Base-by-base conservation (phyloP, 2,797 vertebrate species). In the Acanthopagrus latus region DNA sequence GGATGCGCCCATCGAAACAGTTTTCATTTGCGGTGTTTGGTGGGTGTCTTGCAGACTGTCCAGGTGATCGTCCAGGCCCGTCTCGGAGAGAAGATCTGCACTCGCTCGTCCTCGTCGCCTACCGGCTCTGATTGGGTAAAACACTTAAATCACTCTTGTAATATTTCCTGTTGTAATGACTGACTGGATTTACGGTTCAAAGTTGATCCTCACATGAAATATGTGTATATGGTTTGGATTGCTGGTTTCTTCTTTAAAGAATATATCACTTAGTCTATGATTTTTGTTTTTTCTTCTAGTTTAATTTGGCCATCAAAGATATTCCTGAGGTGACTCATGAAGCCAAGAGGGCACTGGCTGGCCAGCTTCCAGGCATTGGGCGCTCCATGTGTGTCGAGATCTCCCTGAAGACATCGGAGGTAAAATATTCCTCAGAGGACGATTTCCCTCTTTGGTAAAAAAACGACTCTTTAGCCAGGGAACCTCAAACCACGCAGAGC, bases 331-430 rank as follows among this genome's bases (percentile, higher is more conserved):
- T 99, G 78, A 99, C 97, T 59, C 98, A 99, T 98, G 98, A 99
- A 95, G 98, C 98, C 74, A 99, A 99, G 93, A 99, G 98, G 86
- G 98, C 97, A 3, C 91, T 99, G 91, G 97, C 97, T 14, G 98
- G 98, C 46, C 98, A 99, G 56, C 95, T 99, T 14, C 98, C 98
- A 0, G 96, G 97, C 48, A 95, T 99, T 18, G 98, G 98, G 10
- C 95, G 97, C 55, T 99, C 98, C 29, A 99, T 99, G 98, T 99
- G 98, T n/a, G 98, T 99, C 80, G 98, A 99, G 92, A 99, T 99
- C 86, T 99, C 98, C 64, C 96, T 99, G 62, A 99, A 99, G 93
- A 99, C 98, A 3, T 98, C 98, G 18, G 98, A 99, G 97, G 98
- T 99, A 94, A 66, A 55, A 47, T 3, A 3, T 41, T n/a, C 1